Conservation (phyloP, 2,113 vertebrate genomes). For the Lota lota region DNA sequence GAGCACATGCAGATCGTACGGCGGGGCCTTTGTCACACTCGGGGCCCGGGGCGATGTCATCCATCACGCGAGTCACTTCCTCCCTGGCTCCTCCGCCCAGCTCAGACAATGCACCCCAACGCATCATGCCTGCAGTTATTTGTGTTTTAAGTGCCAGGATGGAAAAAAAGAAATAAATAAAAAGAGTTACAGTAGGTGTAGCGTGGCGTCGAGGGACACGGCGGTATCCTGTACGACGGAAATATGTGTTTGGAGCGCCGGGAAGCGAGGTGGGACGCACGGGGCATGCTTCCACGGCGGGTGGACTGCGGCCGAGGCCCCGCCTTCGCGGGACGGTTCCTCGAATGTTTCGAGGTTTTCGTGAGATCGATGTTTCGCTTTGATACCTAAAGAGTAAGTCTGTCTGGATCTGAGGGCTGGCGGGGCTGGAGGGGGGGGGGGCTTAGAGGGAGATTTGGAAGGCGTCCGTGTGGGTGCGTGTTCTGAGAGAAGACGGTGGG, state of each 20-base stretch:
- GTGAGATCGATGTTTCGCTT: conserved; percentile 41
- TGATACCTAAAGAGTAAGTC: conserved; percentile 10
- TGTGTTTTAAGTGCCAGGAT: conserved; percentile 66
- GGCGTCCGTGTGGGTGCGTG: conserved; percentile 56
- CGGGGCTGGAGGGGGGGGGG: too few species aligned
- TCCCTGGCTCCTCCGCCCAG: conserved; percentile 43
- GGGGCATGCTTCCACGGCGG: not conserved
- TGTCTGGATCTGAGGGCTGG: conserved; percentile 9
- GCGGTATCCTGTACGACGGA: conserved; percentile 48
- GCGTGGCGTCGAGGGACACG: conserved; percentile 31
- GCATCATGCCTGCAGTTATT: conserved; percentile 61
- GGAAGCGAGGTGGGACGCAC: conserved; percentile 54
- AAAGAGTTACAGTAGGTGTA: conserved; percentile 48
- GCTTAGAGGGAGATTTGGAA: conserved; percentile 13
- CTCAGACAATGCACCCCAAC: conserved; percentile 58
- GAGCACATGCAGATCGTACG: conserved; percentile 69
- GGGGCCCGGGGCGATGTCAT: conserved; percentile 60
- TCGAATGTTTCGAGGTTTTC: conserved; percentile 37
- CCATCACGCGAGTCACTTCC: conserved; percentile 70
- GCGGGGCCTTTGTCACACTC: conserved; percentile 66
- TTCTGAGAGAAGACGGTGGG: conserved; percentile 41
- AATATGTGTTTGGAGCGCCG: conserved; percentile 39
- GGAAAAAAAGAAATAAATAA: conserved; percentile 61
- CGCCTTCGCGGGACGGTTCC: not conserved
- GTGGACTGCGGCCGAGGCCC: not conserved